Conservation (phyloP, 2,797 vertebrate genomes). For the Lacerta viridis region DNA sequence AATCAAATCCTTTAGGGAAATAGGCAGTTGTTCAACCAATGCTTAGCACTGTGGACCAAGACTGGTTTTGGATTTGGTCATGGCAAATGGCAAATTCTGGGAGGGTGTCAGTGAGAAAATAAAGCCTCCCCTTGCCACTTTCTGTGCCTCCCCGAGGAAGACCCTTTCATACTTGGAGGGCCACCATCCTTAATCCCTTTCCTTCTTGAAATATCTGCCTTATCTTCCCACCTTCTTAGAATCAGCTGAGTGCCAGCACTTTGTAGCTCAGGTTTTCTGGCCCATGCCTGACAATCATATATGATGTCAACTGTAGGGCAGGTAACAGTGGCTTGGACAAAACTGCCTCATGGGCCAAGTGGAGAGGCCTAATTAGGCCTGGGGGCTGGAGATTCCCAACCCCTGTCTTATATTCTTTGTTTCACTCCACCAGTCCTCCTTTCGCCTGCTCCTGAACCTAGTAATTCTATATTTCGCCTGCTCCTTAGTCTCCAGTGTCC, state of each 20-base stretch:
- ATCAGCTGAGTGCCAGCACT: no score
- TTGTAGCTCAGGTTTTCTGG: no score
- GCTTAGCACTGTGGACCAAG: not conserved
- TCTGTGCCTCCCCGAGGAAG: not conserved
- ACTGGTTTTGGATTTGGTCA: not conserved
- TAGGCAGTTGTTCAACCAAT: not conserved
- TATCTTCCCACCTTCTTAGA: not conserved
- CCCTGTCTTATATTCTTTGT: no score
- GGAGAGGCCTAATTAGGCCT: no score
- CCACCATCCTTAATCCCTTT: no score
- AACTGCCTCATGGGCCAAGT: no score
- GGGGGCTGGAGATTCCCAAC: no score
- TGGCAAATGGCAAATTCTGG: not conserved
- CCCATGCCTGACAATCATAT: no score
- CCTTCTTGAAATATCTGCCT: not conserved
- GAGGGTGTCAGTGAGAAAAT: not conserved
- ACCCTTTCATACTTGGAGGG: not conserved
- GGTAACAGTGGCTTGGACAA: no score
- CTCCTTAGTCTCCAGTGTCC: no score
- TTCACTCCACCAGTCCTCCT: not conserved
- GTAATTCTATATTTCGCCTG: not conserved
- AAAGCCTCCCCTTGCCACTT: no score
- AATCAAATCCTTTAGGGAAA: not conserved
- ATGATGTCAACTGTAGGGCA: no score
- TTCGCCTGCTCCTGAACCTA: not conserved